Evolutionary conservation across 2,797 vertebrate species (phyloP), one percentile per base, ranked within the genome.

Genomic region (Nannoperca obscura): DNA sequence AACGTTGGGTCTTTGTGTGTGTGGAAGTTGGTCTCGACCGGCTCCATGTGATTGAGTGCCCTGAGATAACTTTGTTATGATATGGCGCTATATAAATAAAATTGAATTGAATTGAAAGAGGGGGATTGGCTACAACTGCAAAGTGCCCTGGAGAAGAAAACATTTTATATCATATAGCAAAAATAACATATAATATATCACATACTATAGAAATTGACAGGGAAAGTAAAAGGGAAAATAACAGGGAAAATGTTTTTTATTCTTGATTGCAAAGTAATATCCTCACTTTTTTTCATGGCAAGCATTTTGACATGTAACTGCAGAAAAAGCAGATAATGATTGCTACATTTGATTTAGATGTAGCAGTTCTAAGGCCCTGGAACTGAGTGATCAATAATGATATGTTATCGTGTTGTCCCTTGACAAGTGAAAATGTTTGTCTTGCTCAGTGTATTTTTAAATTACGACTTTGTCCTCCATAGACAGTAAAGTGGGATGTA

Each of bases 381-480:
- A 68, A 22, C 7, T 4, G n/a, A 34, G 30, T 1, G 1, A 36
- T 32, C 2, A 0, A 49, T 64, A 47, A 36, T 60, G n/a, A 1
- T 50, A 49, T 27, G 24, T 27, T 27, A 27, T 27, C 24, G 24
- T 27, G 24, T 27, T 27, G 24, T 27, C 12, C 12, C 22, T 70
- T 22, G 17, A 62, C 3, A 40, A 40, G 14, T 61, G 50, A 54
- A 68, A 61, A 58, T 22, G 30, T 49, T 8, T 54, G 20, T 1
- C 19, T 38, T 36, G 3, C 5, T 61, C 7, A 50, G 2, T 3
- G 61, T 1, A 12, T 44, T 38, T 38, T 38, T 11, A 38, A 38
- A 38, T 38, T 11, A 38, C 36, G 66, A 73, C 82, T 84, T 82
- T 87, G 34, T 75, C 70, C 63, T 85, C 79, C 67, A 82, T 42